phyloP scores from a whole-genome alignment of 2,888 invertebrate species.

The Allacma fusca region DNA sequence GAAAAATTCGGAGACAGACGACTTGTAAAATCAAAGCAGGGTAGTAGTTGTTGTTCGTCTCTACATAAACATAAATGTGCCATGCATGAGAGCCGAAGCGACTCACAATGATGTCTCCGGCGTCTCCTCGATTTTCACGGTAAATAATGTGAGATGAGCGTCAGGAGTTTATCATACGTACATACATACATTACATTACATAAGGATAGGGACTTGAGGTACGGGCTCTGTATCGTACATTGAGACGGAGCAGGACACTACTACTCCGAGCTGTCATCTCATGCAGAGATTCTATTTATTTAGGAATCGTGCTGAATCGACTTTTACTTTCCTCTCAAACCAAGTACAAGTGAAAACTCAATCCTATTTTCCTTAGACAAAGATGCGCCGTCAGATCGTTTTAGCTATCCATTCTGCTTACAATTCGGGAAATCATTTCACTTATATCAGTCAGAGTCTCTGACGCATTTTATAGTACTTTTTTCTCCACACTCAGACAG shows the following conservation, averaged over 20 bases:
- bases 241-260: not conserved
- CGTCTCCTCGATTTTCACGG: slow-evolving; percentile 7
- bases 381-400: slow-evolving; percentile 32
- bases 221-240: too few relatives aligned
- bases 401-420: slow-evolving; percentile 21
- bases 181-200: not conserved
- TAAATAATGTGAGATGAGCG: slow-evolving; percentile 39
- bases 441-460: not conserved
- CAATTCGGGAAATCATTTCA: slow-evolving; percentile 34
- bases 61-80: not conserved
- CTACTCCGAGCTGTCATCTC: slow-evolving; percentile 35
- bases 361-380: slow-evolving; percentile 24
- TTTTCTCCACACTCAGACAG: too few relatives aligned
- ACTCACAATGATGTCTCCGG: slow-evolving; percentile 1
- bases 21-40: not conserved
- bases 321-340: slow-evolving; percentile 39
- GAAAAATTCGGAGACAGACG: slow-evolving; percentile 1
- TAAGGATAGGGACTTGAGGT: not conserved
- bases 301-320: slow-evolving; percentile 47
- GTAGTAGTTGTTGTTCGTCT: not conserved
- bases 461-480: not conserved
- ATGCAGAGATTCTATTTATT: slow-evolving; percentile 48
- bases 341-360: slow-evolving; percentile 23
- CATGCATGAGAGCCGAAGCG: slow-evolving; percentile 7
- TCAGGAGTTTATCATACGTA: not conserved